Conservation (phyloP, 2,113 vertebrate species). For the Neofelis nebulosa region DNA sequence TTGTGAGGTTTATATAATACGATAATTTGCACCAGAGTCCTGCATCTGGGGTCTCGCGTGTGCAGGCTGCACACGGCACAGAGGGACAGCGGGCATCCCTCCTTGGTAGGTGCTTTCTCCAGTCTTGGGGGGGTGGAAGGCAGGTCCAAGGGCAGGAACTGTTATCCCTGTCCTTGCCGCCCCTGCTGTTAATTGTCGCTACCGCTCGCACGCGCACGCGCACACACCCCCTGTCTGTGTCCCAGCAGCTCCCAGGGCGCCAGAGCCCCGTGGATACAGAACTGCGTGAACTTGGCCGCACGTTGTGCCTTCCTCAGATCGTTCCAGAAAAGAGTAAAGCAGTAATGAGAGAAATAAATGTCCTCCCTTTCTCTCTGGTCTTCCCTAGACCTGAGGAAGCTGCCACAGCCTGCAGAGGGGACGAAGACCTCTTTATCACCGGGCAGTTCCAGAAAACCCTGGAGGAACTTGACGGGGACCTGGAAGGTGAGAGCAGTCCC, state of each 20-base stretch:
- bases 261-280: fast-evolving
- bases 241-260: not conserved
- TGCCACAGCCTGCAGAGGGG: not conserved
- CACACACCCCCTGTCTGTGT: fast-evolving
- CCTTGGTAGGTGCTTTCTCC: not conserved
- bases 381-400: constrained; percentile 59
- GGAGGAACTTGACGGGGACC: constrained; percentile 84
- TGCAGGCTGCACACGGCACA: fast-evolving
- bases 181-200: not conserved
- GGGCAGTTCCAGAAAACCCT: constrained; percentile 85
- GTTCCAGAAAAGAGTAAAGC: not conserved
- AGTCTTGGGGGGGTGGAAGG: not conserved
- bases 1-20: not conserved
- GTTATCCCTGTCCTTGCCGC: no score
- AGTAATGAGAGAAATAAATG: not conserved
- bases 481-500: not conserved
- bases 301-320: not conserved
- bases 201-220: fast-evolving
- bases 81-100: not conserved
- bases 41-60: fast-evolving
- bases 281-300: not conserved
- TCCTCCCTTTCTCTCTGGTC: constrained; percentile 28
- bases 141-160: fast-evolving
- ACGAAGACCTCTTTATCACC: constrained; percentile 81
- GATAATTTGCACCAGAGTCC: not conserved